Percentiles rank a stretch among this genome's conserved stretches.
These are phyloP conservation scores for Uloborus plumipes DNA, from an alignment of 2,888 invertebrate genomes.

Conservation along the genomic window DNA sequence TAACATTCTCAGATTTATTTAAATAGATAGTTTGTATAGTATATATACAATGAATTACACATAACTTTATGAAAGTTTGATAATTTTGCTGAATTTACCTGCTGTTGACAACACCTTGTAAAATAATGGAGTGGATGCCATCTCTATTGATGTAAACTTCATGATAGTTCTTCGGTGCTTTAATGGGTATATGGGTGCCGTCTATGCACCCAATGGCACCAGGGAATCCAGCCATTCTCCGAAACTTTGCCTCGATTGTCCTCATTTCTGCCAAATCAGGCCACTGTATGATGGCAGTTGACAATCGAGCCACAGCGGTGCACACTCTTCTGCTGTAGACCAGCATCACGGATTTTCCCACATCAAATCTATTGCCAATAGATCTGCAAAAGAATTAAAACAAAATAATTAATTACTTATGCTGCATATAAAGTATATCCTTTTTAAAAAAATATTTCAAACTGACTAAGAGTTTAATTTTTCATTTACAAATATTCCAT, in stretches of 20 bases:
- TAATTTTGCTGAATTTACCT: slow-evolving; percentile 7
- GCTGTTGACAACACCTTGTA: slow-evolving; percentile 61
- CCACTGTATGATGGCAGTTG: neutral
- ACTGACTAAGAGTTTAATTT: too few relatives aligned
- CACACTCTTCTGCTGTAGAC: neutral
- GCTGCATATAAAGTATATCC: too few relatives aligned
- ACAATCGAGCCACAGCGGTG: neutral
- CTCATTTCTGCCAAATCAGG: neutral
- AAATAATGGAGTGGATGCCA: slow-evolving; percentile 16
- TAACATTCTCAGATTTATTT: too few relatives aligned
- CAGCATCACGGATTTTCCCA: neutral
- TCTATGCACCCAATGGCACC: neutral
- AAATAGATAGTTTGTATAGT: too few relatives aligned
- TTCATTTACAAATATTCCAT: too few relatives aligned
- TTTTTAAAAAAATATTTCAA: too few relatives aligned
- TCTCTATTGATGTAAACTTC: slow-evolving; percentile 27
- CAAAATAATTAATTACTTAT: too few relatives aligned
- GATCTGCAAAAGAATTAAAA: neutral
- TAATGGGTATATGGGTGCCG: neutral
- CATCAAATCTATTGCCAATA: neutral
- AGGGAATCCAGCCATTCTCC: neutral
- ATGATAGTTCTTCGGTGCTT: neutral
- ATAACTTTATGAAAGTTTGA: neutral
- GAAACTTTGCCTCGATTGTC: neutral
- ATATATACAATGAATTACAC: too few relatives aligned